Percentiles rank a stretch among this genome's conserved stretches.
phyloP scores from a whole-genome alignment of 2,113 vertebrate species.

The Tonatia bakeri region DNA sequence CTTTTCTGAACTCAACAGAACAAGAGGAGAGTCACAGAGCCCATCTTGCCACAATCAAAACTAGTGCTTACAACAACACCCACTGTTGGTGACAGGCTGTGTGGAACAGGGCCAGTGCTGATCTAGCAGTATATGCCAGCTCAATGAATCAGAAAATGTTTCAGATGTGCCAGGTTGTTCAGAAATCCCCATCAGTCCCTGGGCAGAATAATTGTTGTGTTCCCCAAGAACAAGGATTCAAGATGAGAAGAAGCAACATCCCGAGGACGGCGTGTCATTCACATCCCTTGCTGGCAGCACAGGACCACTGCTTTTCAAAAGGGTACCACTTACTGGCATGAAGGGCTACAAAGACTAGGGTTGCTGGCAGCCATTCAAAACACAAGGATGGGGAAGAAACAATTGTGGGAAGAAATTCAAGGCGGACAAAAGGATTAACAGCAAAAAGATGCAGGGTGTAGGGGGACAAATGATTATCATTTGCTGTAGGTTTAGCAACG shows the following conservation, averaged over 20 bases:
- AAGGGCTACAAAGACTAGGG: conserved; percentile 71
- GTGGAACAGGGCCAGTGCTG: conserved; percentile 82
- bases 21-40: conserved; percentile 71
- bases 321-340: conserved; percentile 64
- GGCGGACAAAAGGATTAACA: conserved; percentile 68
- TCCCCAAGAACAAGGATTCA: conserved; percentile 76
- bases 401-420: conserved; percentile 70
- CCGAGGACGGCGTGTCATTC: conserved; percentile 67
- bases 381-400: conserved; percentile 57
- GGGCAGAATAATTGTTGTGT: conserved; percentile 80
- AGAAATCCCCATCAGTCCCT: conserved; percentile 80
- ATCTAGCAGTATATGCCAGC: conserved; percentile 84
- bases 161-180: conserved; percentile 82
- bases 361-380: conserved; percentile 68
- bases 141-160: conserved; percentile 83
- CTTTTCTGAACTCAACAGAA: conserved; percentile 76
- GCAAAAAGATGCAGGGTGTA: conserved; percentile 64
- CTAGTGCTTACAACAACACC: conserved; percentile 81
- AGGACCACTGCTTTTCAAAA: conserved; percentile 77
- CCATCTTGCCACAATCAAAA: conserved; percentile 80
- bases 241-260: conserved; percentile 73
- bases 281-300: conserved; percentile 67
- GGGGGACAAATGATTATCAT: conserved; percentile 56
- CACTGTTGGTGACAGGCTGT: conserved; percentile 82
- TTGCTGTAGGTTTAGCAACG: conserved; percentile 64